phyloP scores from a whole-genome alignment of 2,797 vertebrate species.

The Gymnoscopelus microlampas region DNA sequence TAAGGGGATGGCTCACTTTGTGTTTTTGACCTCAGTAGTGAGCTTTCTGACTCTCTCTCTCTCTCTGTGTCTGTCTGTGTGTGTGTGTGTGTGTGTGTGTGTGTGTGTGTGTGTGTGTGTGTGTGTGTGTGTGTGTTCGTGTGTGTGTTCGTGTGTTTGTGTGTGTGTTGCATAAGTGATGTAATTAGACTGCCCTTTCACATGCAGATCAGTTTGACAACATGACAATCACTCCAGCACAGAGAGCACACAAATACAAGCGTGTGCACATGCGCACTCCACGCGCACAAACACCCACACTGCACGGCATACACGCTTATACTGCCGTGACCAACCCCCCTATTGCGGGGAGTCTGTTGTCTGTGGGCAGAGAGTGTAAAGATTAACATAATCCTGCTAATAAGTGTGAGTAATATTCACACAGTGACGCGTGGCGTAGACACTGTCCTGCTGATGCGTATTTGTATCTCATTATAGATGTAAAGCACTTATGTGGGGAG shows the following conservation, averaged over 20 bases:
- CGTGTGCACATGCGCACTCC: constrained; percentile 28
- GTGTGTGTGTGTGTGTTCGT: constrained; percentile 44
- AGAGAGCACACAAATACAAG: constrained; percentile 34
- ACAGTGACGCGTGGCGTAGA: constrained; percentile 83
- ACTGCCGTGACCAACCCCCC: constrained; percentile 72
- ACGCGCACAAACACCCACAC: constrained; percentile 26
- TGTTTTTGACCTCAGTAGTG: constrained; percentile 66
- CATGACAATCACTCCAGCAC: constrained; percentile 75
- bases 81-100: constrained; percentile 49
- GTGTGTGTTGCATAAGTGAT: constrained; percentile 79
- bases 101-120: constrained; percentile 41
- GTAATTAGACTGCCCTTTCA: constrained; percentile 79
- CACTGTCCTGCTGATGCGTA: constrained; percentile 85
- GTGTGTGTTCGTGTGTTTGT: constrained; percentile 28
- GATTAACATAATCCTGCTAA: constrained; percentile 89
- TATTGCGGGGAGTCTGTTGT: constrained; percentile 79
- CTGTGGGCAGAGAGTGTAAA: constrained; percentile 84
- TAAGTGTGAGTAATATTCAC: constrained; percentile 87
- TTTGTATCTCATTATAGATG: constrained; percentile 88
- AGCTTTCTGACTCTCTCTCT: constrained; percentile 30
- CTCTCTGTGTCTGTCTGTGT: constrained; percentile 12
- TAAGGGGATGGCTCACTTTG: constrained; percentile 50
- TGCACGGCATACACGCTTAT: constrained; percentile 62
- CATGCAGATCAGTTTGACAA: constrained; percentile 81
- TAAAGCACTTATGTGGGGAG: constrained; percentile 67